Percentiles rank a stretch among this genome's conserved stretches.
These are phyloP conservation scores for Pseudorasbora parva DNA, from an alignment of 2,113 vertebrate genomes.

Conservation along the genomic window DNA sequence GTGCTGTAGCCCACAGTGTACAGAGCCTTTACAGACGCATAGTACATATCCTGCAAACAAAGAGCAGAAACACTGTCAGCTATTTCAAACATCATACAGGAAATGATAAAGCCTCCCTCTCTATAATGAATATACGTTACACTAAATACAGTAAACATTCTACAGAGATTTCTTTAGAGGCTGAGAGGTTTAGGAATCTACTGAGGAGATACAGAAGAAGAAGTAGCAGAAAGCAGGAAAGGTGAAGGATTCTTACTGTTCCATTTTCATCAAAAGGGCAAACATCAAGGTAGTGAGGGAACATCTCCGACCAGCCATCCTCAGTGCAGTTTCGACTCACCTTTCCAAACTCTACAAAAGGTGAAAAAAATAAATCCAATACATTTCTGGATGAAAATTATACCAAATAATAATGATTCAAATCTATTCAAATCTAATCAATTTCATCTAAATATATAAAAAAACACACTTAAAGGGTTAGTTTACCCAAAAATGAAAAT, in stretches of 20 bases:
- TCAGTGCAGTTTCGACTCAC: constrained; percentile 94
- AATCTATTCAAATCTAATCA: too few relatives aligned
- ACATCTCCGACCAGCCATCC: constrained; percentile 92
- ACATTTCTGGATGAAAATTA: not conserved
- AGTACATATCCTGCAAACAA: constrained; percentile 85
- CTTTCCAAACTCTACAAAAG: constrained; percentile 74
- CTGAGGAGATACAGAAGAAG: not conserved
- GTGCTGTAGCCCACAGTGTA: constrained; percentile 99
- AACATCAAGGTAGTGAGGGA: constrained; percentile 91
- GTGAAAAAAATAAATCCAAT: not conserved
- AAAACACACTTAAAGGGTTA: too few relatives aligned
- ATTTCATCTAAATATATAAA: too few relatives aligned
- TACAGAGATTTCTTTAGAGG: not conserved
- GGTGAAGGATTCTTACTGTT: constrained; percentile 57
- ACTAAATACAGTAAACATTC: not conserved
- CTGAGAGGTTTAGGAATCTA: not conserved
- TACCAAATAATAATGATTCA: not conserved
- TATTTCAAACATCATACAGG: not conserved
- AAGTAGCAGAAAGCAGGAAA: not conserved
- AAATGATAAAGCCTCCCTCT: not conserved
- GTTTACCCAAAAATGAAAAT: too few relatives aligned
- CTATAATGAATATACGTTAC: not conserved
- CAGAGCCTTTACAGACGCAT: constrained; percentile 90
- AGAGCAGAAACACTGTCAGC: constrained; percentile 11
- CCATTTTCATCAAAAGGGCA: constrained; percentile 87